A percentile compares a stretch with the other conserved stretches of the same genome.
phyloP scores from a whole-genome alignment of 2,888 invertebrate species.

The Lysandra bellargus region DNA sequence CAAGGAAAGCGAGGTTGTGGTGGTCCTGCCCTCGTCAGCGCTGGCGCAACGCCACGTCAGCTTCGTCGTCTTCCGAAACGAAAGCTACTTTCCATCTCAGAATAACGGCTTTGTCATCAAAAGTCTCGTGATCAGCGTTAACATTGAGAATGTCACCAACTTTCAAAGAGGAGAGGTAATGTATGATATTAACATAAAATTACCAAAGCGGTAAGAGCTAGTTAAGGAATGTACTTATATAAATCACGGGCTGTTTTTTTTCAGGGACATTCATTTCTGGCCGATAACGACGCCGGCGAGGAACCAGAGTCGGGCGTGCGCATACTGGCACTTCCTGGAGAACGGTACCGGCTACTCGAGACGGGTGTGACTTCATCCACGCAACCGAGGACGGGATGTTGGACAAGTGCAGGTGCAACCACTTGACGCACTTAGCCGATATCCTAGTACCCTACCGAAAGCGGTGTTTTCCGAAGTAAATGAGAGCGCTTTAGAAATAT shows the following conservation, averaged over 20 bases:
- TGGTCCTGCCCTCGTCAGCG: conserved; percentile 62
- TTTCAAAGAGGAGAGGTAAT: conserved; percentile 63
- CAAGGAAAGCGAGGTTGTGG: conserved; percentile 61
- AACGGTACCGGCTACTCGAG: conserved; percentile 65
- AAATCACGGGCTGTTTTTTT: conserved; percentile 29
- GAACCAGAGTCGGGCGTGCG: conserved; percentile 69
- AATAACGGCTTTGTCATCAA: conserved; percentile 49
- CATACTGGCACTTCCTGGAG: conserved; percentile 77
- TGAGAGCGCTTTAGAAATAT: conserved; percentile 64
- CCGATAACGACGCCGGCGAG: conserved; percentile 53
- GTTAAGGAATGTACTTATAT: too few species aligned
- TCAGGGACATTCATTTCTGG: conserved; percentile 66
- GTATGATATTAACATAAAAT: too few species aligned
- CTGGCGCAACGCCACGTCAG: conserved; percentile 59
- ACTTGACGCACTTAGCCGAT: conserved; percentile 82
- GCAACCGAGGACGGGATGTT: conserved; percentile 53
- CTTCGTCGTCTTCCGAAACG: conserved; percentile 72
- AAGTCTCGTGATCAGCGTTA: conserved; percentile 74
- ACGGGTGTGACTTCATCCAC: conserved; percentile 72
- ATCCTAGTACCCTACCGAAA: conserved; percentile 67
- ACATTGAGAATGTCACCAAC: conserved; percentile 60
- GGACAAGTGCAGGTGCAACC: conserved; percentile 77
- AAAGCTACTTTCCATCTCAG: conserved; percentile 60
- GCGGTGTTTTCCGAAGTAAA: conserved; percentile 61
- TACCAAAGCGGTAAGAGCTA: too few species aligned